These are phyloP conservation scores for Nothoprocta perdicaria DNA, from an alignment of 2,113 vertebrate genomes.

Conservation along the genomic window DNA sequence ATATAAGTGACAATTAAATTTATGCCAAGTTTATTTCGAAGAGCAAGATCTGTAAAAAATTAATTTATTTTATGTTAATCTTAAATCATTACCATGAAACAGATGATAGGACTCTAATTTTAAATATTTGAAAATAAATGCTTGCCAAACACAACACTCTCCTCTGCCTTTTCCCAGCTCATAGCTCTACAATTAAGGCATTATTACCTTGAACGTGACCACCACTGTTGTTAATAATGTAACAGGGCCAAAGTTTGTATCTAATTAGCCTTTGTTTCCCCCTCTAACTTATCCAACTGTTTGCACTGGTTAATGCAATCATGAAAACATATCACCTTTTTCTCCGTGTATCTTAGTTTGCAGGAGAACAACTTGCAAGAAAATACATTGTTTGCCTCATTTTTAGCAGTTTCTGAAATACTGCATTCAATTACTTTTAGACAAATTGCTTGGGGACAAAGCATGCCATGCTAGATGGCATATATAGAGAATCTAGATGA, in stretches of 20 bases:
- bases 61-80: neutral
- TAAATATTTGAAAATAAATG: neutral
- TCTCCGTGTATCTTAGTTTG: constrained; percentile 1
- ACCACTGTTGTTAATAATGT: constrained; percentile 17
- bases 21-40: neutral
- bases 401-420: neutral
- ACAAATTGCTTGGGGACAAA: neutral
- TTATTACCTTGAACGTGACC: neutral
- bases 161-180: neutral
- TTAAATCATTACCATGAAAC: neutral
- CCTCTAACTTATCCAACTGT: neutral
- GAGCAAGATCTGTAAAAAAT: neutral
- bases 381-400: neutral
- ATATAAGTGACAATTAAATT: neutral
- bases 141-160: neutral
- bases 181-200: neutral
- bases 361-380: constrained; percentile 8
- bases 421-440: neutral
- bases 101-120: neutral
- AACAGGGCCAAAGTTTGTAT: constrained; percentile 22
- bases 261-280: constrained; percentile 4
- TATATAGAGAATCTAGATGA: neutral
- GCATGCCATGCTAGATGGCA: neutral
- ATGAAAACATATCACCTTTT: constrained; percentile 25
- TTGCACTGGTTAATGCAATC: neutral